These are phyloP conservation scores for Euplexia lucipara DNA, from an alignment of 2,888 invertebrate species.

Conservation along the genomic window DNA sequence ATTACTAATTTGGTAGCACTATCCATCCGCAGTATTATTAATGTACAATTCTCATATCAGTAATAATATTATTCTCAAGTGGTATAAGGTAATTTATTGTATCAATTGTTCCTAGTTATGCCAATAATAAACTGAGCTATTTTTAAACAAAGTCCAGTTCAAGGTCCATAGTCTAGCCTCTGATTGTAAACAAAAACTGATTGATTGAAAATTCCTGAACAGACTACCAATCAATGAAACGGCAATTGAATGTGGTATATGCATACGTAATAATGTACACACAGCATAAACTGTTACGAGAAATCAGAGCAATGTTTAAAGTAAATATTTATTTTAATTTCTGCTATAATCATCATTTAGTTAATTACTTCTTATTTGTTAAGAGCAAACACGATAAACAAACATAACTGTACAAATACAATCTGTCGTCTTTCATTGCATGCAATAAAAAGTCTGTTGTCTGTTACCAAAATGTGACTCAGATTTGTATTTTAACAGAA, in stretches of 20 bases:
- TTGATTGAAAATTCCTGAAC: slow-evolving; percentile 27
- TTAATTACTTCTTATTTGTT: slow-evolving; percentile 31
- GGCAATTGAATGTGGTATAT: neutral
- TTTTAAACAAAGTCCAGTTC: slow-evolving; percentile 33
- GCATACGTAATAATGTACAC: neutral
- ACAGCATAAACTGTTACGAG: slow-evolving; percentile 18
- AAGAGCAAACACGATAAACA: slow-evolving; percentile 23
- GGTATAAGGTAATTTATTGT: slow-evolving; percentile 21
- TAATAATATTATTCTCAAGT: slow-evolving; percentile 9
- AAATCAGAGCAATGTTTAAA: slow-evolving; percentile 20
- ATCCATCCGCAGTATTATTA: slow-evolving; percentile 5
- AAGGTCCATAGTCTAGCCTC: slow-evolving; percentile 31
- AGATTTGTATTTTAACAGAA: slow-evolving; percentile 26
- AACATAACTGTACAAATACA: slow-evolving; percentile 45
- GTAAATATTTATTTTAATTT: slow-evolving; percentile 38
- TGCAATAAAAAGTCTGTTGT: slow-evolving; percentile 50
- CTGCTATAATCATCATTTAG: slow-evolving; percentile 23
- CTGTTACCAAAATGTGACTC: slow-evolving; percentile 43
- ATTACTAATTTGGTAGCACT: neutral
- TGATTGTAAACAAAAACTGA: slow-evolving; percentile 37
- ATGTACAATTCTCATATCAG: slow-evolving; percentile 23
- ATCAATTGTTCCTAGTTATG: slow-evolving; percentile 41
- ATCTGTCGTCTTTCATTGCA: slow-evolving; percentile 27
- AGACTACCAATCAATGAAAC: slow-evolving; percentile 13
- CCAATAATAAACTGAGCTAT: slow-evolving; percentile 33